Base-by-base conservation (phyloP, 2,888 invertebrate genomes). In the Lasioglossum morio region DNA sequence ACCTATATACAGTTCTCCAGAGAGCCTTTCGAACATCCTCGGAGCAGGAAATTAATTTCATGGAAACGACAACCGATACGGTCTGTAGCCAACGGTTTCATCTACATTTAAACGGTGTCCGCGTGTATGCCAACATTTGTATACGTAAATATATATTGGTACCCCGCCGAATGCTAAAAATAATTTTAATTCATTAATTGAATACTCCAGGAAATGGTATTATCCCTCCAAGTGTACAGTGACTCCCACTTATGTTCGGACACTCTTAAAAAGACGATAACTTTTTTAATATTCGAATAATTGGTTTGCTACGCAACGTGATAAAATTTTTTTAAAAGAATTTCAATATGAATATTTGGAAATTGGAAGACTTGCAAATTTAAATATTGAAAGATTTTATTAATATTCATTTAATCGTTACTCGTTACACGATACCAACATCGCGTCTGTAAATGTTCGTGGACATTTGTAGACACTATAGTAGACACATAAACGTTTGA, bases 21-120 rank as follows among this genome's bases (percentile, higher is more conserved):
- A 91, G 91, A 85, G 86, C 86, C 85, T 90, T 89, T 88, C 85
- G 87, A 91, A 88, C 83, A 84, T 87, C 85, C 85, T 88, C 86
- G 57, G 72, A 75, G 84, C 77, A 85, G 91, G 85, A 91, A 91
- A 91, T 91, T 91, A 91, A 91, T 91, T 91, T 91, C 91, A 85
- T 83, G 84, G 85, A 74, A 84, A 78, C 88, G 85, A 87, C 81
- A 86, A 84, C 77, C 85, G 85, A 85, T 90, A 84, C 86, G 77
- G 82, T 79, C 60, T 63, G 30, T 30, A 16, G 74, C 46, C 63
- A 27, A 74, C 75, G 73, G 46, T 66, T 57, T 60, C 77, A 30
- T 63, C 40, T 48, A 72, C 14, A 34, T 46, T 48, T 60, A 27
- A 43, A 72, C 69, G 48, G 48, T 27, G 23, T n/a, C 8, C 63